Evolutionary conservation across 1,140 invertebrate genomes (phyloP).

Genomic region (Calliopsis andreniformis): DNA sequence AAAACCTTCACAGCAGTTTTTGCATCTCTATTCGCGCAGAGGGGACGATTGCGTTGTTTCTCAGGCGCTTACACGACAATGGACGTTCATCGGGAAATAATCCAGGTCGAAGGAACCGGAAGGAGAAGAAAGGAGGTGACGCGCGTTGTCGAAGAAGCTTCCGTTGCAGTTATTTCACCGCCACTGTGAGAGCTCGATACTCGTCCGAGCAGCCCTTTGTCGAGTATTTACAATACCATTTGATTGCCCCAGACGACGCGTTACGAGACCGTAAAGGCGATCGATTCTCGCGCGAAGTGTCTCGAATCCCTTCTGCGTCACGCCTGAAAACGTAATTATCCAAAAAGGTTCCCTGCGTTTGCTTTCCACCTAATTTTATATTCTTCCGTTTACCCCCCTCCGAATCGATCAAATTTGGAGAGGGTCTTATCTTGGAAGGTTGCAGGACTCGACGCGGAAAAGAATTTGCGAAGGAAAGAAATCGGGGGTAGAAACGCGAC

Average conservation of each 20-base stretch:
- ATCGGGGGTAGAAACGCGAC: not conserved
- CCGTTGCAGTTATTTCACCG: constrained; percentile 5
- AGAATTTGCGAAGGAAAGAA: constrained; percentile 3
- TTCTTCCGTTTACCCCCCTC: no score
- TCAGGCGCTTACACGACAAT: constrained; percentile 21
- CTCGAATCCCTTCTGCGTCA: no score
- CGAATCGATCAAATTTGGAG: no score
- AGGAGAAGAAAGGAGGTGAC: not conserved
- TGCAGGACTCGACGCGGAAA: not conserved
- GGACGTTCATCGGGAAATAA: constrained; percentile 15
- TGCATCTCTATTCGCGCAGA: constrained; percentile 20
- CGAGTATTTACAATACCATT: constrained; percentile 28
- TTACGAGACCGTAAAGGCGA: constrained; percentile 2
- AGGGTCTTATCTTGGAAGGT: no score
- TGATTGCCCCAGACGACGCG: not conserved
- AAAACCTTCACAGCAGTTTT: not conserved
- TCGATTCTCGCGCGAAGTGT: constrained; percentile 18
- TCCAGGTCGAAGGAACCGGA: not conserved
- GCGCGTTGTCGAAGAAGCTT: constrained; percentile 15
- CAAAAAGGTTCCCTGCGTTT: no score
- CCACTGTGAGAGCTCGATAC: not conserved
- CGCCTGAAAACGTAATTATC: no score
- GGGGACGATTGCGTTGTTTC: constrained; percentile 28
- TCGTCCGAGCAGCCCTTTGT: not conserved
- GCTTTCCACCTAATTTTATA: no score